Conservation (phyloP, 2,113 vertebrate species). For the Noctilio leporinus region DNA sequence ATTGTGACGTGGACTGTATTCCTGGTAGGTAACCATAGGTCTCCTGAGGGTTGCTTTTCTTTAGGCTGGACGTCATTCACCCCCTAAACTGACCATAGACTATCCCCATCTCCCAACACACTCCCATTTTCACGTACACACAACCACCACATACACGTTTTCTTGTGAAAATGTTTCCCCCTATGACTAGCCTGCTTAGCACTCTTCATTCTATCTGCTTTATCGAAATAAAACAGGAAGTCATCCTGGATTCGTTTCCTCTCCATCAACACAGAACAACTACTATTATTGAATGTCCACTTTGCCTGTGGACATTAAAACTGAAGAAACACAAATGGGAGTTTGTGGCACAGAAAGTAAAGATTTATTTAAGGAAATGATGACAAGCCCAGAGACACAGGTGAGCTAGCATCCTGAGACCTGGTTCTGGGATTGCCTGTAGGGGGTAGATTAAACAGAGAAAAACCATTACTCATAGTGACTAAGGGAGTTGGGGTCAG, state of each 20-base stretch:
- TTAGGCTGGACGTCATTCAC: not conserved
- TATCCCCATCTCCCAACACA: not conserved
- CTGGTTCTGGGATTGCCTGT: not conserved
- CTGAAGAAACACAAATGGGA: not conserved
- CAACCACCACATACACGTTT: not conserved
- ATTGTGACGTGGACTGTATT: not conserved
- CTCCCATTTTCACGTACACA: not conserved
- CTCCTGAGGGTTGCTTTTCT: not conserved
- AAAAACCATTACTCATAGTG: not conserved
- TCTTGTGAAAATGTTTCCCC: not conserved
- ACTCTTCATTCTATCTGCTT: not conserved
- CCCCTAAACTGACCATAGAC: not conserved
- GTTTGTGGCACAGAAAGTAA: not conserved
- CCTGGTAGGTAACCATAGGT: not conserved
- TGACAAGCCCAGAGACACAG: not conserved
- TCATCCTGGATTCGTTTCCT: not conserved
- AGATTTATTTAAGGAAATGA: not conserved
- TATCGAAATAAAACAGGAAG: not conserved
- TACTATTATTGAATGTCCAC: not conserved
- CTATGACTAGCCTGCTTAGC: not conserved
- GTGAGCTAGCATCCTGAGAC: not conserved
- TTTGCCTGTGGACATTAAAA: not conserved
- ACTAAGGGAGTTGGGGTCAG: not conserved
- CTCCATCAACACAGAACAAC: not conserved
- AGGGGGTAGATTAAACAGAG: not conserved